Conservation (phyloP, 1,140 invertebrate species). For the Microvelia longipes region DNA sequence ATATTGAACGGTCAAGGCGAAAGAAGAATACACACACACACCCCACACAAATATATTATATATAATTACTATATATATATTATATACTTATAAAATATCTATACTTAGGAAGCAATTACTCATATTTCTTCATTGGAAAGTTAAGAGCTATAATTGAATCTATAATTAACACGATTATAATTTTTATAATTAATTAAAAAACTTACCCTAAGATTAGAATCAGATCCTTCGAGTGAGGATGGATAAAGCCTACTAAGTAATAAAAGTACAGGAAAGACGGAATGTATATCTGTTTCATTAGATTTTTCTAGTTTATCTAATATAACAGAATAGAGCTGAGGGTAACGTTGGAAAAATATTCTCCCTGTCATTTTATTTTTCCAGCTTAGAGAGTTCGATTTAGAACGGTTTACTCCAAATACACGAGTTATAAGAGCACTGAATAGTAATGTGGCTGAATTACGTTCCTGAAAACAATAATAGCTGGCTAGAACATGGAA, state of each 20-base stretch:
- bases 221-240: conserved; percentile 42
- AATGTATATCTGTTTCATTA: conserved; percentile 29
- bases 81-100: no score
- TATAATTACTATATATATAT: no score
- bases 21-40: no score
- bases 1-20: no score
- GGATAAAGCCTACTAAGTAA: conserved; percentile 64
- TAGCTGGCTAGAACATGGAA: no score
- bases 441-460: conserved; percentile 72
- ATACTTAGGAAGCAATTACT: no score
- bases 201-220: conserved; percentile 21
- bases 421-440: conserved; percentile 69
- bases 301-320: conserved; percentile 24
- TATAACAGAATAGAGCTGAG: neutral
- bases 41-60: no score
- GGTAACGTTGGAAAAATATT: conserved; percentile 65
- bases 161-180: no score
- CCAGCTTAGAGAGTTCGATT: conserved; percentile 42
- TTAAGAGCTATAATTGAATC: no score
- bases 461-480: conserved; percentile 46
- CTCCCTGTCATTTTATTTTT: conserved; percentile 62
- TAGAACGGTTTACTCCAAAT: conserved; percentile 69
- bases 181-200: no score
- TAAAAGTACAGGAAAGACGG: conserved; percentile 50
- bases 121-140: no score